phyloP scores from a whole-genome alignment of 1,140 invertebrate genomes.

The Drosophila serrata region DNA sequence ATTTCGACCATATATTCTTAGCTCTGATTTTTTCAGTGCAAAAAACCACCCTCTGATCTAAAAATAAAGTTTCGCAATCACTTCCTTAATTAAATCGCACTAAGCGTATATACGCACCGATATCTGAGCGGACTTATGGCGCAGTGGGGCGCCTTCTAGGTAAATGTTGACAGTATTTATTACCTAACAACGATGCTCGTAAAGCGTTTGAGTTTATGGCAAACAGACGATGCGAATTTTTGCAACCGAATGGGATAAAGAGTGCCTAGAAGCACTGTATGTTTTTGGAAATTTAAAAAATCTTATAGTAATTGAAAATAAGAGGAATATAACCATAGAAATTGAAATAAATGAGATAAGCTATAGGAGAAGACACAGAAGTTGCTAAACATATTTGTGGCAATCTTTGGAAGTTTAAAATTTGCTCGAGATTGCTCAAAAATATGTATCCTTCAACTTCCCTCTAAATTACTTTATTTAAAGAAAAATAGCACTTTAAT shows the following conservation, averaged over 20 bases:
- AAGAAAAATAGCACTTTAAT: not conserved
- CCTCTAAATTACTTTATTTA: not conserved
- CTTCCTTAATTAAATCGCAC: constrained; percentile 46
- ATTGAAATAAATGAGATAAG: not conserved
- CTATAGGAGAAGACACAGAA: not conserved
- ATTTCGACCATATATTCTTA: not conserved
- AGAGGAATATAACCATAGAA: too few relatives aligned
- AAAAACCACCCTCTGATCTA: constrained; percentile 13
- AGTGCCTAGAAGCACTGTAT: not conserved
- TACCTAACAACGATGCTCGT: constrained; percentile 56
- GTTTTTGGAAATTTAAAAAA: too few relatives aligned
- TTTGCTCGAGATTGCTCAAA: too few relatives aligned
- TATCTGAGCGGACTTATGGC: constrained; percentile 34
- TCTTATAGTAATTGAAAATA: not conserved
- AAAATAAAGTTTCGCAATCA: constrained; percentile 24
- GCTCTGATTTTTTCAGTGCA: not conserved
- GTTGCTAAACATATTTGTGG: not conserved
- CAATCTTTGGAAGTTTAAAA: not conserved
- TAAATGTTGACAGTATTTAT: constrained; percentile 74
- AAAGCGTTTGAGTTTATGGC: constrained; percentile 69
- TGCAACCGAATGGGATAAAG: not conserved
- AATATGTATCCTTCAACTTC: not conserved
- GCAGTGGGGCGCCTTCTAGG: constrained; percentile 33
- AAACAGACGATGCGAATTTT: constrained; percentile 57
- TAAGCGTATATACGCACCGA: constrained; percentile 17